These are phyloP conservation scores for Rhynchonycteris naso DNA, from an alignment of 2,797 vertebrate genomes.

Conservation along the genomic window DNA sequence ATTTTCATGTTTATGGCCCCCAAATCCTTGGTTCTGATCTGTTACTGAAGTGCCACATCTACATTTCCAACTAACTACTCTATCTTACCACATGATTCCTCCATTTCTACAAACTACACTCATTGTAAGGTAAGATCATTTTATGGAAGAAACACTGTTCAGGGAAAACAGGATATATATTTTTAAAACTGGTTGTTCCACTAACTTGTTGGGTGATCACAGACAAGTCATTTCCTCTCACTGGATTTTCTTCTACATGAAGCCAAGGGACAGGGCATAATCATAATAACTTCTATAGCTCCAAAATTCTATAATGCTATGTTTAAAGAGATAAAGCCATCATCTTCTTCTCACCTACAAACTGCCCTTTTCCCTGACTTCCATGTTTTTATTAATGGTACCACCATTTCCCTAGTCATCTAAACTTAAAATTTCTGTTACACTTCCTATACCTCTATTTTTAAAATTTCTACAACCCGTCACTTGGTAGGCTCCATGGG, in stretches of 20 bases:
- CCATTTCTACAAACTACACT: background rate
- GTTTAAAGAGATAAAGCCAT: background rate
- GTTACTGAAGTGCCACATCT: background rate
- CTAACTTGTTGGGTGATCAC: background rate
- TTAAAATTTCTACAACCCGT: background rate
- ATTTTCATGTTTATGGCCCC: background rate
- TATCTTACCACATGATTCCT: background rate
- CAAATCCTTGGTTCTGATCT: background rate
- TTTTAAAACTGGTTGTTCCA: background rate
- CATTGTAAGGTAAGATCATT: background rate
- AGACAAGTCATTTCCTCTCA: background rate
- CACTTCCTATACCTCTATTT: background rate
- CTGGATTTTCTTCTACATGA: background rate
- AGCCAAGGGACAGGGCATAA: background rate
- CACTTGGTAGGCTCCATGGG: background rate
- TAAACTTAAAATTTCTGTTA: background rate
- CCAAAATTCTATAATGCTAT: background rate
- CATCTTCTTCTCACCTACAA: background rate
- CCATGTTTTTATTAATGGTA: background rate
- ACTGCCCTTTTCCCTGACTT: background rate
- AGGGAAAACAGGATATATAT: background rate
- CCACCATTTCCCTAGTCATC: background rate
- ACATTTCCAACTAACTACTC: background rate
- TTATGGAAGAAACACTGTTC: background rate
- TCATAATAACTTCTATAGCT: background rate